Conservation (phyloP, 2,797 vertebrate species). For the Vespertilio murinus region DNA sequence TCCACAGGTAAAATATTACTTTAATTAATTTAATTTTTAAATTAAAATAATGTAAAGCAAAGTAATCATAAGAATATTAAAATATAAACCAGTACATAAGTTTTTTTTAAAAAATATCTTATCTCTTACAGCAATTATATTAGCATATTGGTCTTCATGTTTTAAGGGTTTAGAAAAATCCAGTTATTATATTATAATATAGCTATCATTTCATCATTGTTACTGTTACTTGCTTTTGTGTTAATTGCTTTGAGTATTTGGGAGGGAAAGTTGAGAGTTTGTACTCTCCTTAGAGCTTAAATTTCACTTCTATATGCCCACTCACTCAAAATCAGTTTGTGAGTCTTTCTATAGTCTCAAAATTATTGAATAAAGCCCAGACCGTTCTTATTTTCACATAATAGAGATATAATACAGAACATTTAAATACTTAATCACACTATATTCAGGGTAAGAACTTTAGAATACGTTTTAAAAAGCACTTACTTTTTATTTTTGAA, state of each 20-base stretch:
- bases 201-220: slow-evolving; percentile 49
- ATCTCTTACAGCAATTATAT: neutral
- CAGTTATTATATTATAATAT: neutral
- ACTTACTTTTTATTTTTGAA: slow-evolving; percentile 40
- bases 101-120: slow-evolving; percentile 35
- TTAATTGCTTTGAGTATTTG: slow-evolving; percentile 53
- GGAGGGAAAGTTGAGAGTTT: neutral
- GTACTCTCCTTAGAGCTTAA: slow-evolving; percentile 36
- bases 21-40: slow-evolving; percentile 68
- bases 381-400: slow-evolving; percentile 39
- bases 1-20: slow-evolving; percentile 92
- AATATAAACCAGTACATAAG: slow-evolving; percentile 8
- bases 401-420: neutral
- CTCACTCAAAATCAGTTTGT: slow-evolving; percentile 29
- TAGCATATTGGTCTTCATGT: slow-evolving; percentile 9
- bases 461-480: slow-evolving; percentile 35
- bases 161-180: slow-evolving; percentile 55
- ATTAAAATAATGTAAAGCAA: slow-evolving; percentile 52
- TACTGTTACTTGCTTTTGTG: slow-evolving; percentile 44
- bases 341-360: slow-evolving; percentile 21
- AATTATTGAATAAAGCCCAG: neutral
- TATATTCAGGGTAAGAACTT: slow-evolving; percentile 20
- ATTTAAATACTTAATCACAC: slow-evolving; percentile 17
- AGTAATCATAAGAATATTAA: slow-evolving; percentile 53
- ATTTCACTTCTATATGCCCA: slow-evolving; percentile 16